These are phyloP conservation scores for Cataglyphis altisquamis DNA, from an alignment of 2,888 invertebrate genomes.

Conservation along the genomic window DNA sequence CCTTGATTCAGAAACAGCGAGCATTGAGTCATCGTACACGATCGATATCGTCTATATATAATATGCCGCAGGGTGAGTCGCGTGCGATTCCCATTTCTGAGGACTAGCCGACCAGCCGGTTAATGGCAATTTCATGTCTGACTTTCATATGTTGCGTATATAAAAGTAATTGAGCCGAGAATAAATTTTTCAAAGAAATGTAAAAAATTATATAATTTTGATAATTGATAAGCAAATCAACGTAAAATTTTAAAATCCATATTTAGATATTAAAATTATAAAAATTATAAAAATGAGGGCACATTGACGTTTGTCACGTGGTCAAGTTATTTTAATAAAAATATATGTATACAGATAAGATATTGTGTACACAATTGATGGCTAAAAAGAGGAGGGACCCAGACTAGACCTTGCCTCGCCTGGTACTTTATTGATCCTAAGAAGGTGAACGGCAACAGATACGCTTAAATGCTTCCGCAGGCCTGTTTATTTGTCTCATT, in stretches of 20 bases:
- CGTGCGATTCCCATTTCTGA: slow-evolving; percentile 28
- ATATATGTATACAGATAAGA: not conserved
- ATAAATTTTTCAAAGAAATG: not conserved
- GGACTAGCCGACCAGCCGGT: not conserved
- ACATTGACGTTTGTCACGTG: not conserved
- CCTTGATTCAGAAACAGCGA: slow-evolving; percentile 44
- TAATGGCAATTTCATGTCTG: not conserved
- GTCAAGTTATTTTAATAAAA: not conserved
- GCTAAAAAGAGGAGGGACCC: slow-evolving; percentile 44
- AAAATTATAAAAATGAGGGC: not conserved
- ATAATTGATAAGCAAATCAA: not conserved
- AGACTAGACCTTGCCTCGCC: slow-evolving; percentile 70
- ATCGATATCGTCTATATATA: slow-evolving; percentile 48
- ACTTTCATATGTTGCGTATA: not conserved
- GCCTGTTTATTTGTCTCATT: slow-evolving; percentile 26
- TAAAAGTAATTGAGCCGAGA: not conserved
- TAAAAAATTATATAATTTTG: slow-evolving; percentile 5
- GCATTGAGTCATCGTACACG: slow-evolving; percentile 53
- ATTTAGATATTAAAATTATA: not conserved
- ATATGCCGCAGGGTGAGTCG: not conserved
- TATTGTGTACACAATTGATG: not conserved
- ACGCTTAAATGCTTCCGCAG: slow-evolving; percentile 69
- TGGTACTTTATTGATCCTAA: slow-evolving; percentile 73
- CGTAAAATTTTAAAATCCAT: not conserved
- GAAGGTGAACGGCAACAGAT: slow-evolving; percentile 66